phyloP scores from a whole-genome alignment of 2,888 invertebrate genomes.

The Pheosia tremula region DNA sequence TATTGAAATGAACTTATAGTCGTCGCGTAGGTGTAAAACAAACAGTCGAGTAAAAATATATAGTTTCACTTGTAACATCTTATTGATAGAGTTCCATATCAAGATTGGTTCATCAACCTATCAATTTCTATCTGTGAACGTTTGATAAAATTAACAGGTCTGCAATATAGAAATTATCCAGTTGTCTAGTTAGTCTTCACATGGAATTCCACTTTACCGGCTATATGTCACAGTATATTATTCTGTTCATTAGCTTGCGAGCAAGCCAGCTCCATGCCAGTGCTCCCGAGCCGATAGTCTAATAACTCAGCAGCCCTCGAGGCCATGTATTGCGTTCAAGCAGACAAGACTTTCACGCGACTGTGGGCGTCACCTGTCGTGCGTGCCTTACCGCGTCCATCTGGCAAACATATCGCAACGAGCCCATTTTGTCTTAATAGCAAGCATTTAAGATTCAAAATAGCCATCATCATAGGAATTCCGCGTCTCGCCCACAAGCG shows the following conservation, averaged over 20 bases:
- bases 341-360: constrained; percentile 61
- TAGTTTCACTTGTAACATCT: not conserved
- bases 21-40: constrained; percentile 14
- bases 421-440: constrained; percentile 29
- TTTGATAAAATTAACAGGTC: not conserved
- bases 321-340: constrained; percentile 36
- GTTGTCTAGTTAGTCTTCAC: not conserved
- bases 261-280: constrained; percentile 18
- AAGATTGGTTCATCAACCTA: too few relatives aligned
- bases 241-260: constrained; percentile 38
- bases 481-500: constrained; percentile 38
- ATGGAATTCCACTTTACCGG: not conserved
- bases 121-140: too few relatives aligned
- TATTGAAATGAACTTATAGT: constrained; percentile 19
- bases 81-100: not conserved
- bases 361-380: constrained; percentile 70
- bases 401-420: constrained; percentile 24
- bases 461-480: constrained; percentile 20
- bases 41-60: not conserved
- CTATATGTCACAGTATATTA: constrained; percentile 17
- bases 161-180: not conserved
- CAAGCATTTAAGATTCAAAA: constrained; percentile 27
- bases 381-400: constrained; percentile 56
- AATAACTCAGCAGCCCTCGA: constrained; percentile 42
- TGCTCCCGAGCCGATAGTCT: constrained; percentile 31